Evolutionary conservation across 2,113 vertebrate species (phyloP).

Genomic region (Entomyzon cyanotis): DNA sequence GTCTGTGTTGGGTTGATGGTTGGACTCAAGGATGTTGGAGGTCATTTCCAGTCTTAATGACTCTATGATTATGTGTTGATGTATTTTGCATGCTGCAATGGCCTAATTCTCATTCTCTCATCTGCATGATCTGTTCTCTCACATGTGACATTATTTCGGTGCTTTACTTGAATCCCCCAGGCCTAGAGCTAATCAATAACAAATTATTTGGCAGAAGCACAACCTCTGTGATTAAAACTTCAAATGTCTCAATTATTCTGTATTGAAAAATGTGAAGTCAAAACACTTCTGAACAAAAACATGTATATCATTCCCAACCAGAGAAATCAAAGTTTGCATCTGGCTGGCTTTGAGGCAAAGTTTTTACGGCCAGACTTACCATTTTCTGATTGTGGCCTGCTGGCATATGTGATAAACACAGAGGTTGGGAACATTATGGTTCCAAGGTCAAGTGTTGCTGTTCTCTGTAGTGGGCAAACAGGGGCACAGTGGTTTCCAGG

Average conservation of each 20-base stretch:
- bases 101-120: neutral
- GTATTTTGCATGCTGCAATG: neutral
- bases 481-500: fast-evolving
- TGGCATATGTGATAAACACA: neutral
- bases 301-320: neutral
- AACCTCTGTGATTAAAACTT: neutral
- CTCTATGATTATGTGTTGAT: neutral
- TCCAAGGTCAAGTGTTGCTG: fast-evolving
- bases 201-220: conserved; percentile 3
- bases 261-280: neutral
- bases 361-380: neutral
- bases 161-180: neutral
- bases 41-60: neutral
- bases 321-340: neutral
- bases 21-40: neutral
- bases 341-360: neutral
- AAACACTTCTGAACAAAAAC: neutral
- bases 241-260: neutral
- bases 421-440: neutral
- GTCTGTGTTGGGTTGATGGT: neutral
- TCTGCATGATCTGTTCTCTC: neutral
- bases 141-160: fast-evolving
- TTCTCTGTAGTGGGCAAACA: neutral
- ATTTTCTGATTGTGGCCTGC: neutral
- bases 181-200: neutral